Evolutionary conservation across 2,797 vertebrate species (phyloP).

Genomic region (Diplodus puntazzo): DNA sequence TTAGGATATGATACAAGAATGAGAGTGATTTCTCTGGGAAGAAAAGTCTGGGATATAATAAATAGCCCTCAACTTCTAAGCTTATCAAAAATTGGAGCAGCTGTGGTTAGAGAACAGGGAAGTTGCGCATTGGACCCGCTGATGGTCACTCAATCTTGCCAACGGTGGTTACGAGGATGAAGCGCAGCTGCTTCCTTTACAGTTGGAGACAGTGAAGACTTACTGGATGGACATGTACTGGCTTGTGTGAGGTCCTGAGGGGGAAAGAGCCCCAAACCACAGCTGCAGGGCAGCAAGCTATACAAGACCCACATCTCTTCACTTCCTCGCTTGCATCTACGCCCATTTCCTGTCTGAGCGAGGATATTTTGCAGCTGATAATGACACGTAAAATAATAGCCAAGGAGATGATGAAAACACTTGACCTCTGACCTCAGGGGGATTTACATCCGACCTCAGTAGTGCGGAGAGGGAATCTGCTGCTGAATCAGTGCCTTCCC

Average conservation of each 20-base stretch:
- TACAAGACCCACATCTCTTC: slow-evolving; percentile 52
- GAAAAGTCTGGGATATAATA: slow-evolving; percentile 53
- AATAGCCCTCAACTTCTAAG: slow-evolving; percentile 59
- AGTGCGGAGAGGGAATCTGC: slow-evolving; percentile 51
- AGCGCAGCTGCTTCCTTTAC: slow-evolving; percentile 72
- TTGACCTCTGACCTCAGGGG: slow-evolving; percentile 65
- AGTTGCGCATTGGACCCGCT: slow-evolving; percentile 28
- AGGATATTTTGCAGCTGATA: slow-evolving; percentile 67
- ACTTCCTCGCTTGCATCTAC: slow-evolving; percentile 57
- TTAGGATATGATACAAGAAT: slow-evolving; percentile 43
- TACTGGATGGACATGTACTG: slow-evolving; percentile 61
- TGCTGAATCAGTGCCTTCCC: slow-evolving; percentile 65
- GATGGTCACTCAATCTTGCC: slow-evolving; percentile 63
- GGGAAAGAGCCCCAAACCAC: slow-evolving; percentile 59
- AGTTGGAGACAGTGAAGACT: slow-evolving; percentile 59
- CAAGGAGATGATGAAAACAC: slow-evolving; percentile 68
- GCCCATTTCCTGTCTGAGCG: slow-evolving; percentile 63
- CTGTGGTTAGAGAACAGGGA: slow-evolving; percentile 56
- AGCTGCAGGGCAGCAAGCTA: slow-evolving; percentile 77
- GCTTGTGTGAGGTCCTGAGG: slow-evolving; percentile 70
- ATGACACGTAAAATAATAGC: slow-evolving; percentile 73
- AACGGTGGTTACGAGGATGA: slow-evolving; percentile 67
- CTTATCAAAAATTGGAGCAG: slow-evolving; percentile 71
- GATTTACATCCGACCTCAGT: slow-evolving; percentile 70
- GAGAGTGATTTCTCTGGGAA: slow-evolving; percentile 64